These are phyloP conservation scores for Carapus acus DNA, from an alignment of 2,797 vertebrate genomes.

Conservation along the genomic window DNA sequence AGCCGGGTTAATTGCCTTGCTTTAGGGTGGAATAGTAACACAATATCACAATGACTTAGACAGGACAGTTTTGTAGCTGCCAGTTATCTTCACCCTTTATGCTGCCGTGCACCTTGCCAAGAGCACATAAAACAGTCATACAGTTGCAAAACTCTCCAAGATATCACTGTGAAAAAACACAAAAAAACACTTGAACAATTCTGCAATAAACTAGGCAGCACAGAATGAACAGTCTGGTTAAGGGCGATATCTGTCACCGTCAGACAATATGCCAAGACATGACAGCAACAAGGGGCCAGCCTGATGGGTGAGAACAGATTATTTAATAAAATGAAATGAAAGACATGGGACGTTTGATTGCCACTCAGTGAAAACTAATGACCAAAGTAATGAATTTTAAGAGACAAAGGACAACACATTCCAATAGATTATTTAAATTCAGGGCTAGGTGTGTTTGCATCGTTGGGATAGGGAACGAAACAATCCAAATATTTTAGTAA, in stretches of 20 bases:
- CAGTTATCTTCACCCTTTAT: slow-evolving; percentile 40
- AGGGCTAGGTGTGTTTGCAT: too few species aligned
- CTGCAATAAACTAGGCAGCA: not conserved
- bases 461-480: too few species aligned
- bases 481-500: too few species aligned
- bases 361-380: too few species aligned
- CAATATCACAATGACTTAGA: slow-evolving; percentile 40
- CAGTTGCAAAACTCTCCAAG: slow-evolving; percentile 22
- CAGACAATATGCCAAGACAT: not conserved
- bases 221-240: slow-evolving; percentile 7
- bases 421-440: too few species aligned
- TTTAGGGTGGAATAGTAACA: slow-evolving; percentile 42
- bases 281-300: not conserved
- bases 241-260: slow-evolving; percentile 28
- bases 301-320: not conserved
- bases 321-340: slow-evolving; percentile 14
- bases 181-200: slow-evolving; percentile 11
- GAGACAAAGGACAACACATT: too few species aligned
- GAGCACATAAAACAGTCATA: slow-evolving; percentile 42
- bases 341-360: too few species aligned
- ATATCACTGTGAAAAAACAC: slow-evolving; percentile 34
- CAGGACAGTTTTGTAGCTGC: slow-evolving; percentile 31
- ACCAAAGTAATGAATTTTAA: too few species aligned
- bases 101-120: slow-evolving; percentile 7
- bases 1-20: slow-evolving; percentile 55